A percentile compares a stretch with the other conserved stretches of the same genome.
Evolutionary conservation across 2,888 invertebrate species (phyloP).

Genomic region (Lissonota sp.): DNA sequence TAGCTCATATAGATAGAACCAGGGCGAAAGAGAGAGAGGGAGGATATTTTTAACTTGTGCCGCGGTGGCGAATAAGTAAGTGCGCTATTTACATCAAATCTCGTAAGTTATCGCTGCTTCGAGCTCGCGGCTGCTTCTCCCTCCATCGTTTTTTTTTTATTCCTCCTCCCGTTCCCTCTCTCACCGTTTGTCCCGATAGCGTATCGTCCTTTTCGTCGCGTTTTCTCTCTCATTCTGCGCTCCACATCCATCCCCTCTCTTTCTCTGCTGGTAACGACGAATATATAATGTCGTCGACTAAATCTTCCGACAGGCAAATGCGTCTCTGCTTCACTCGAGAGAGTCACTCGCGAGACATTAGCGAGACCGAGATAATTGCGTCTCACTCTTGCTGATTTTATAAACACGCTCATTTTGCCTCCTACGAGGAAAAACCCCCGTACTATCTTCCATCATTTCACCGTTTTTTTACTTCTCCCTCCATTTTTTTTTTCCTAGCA

Average conservation of each 20-base stretch:
- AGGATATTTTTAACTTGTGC: slow-evolving; percentile 80
- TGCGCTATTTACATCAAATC: slow-evolving; percentile 83
- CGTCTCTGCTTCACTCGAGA: slow-evolving; percentile 59
- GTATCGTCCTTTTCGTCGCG: slow-evolving; percentile 47
- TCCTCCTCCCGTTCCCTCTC: slow-evolving; percentile 46
- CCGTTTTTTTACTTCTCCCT: slow-evolving; percentile 12
- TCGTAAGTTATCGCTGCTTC: slow-evolving; percentile 79
- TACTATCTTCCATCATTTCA: slow-evolving; percentile 53
- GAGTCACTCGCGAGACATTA: slow-evolving; percentile 65
- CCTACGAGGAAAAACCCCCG: slow-evolving; percentile 35
- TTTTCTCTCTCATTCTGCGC: slow-evolving; percentile 47
- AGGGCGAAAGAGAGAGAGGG: slow-evolving; percentile 14
- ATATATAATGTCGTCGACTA: slow-evolving; percentile 67
- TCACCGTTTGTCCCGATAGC: slow-evolving; percentile 52
- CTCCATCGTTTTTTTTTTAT: slow-evolving; percentile 55
- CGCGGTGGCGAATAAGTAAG: slow-evolving; percentile 81
- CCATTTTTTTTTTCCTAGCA: not conserved
- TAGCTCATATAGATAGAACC: too few species aligned
- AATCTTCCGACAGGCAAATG: slow-evolving; percentile 68
- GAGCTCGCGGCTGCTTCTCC: slow-evolving; percentile 49
- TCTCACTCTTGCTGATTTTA: slow-evolving; percentile 52
- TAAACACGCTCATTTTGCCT: not conserved
- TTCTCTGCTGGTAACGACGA: slow-evolving; percentile 56
- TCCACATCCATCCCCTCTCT: slow-evolving; percentile 53
- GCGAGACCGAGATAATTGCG: slow-evolving; percentile 63